A percentile compares a stretch with the other conserved stretches of the same genome.
Evolutionary conservation across 2,888 invertebrate species (phyloP).

Genomic region (Pyrocoelia pectoralis): DNA sequence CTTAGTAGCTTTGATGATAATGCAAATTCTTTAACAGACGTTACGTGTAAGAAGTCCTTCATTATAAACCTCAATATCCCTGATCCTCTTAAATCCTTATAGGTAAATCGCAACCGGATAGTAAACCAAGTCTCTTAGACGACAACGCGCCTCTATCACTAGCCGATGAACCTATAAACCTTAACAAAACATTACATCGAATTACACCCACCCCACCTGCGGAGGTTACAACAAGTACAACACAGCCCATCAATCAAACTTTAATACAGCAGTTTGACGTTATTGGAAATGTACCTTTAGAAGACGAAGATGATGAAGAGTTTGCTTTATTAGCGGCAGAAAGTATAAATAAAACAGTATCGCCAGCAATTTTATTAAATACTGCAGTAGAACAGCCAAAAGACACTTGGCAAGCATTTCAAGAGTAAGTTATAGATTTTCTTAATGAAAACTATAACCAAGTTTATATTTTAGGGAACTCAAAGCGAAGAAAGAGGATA

Average conservation of each 20-base stretch:
- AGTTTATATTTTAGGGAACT: no score
- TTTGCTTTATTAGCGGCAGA: slow-evolving; percentile 82
- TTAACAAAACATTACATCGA: slow-evolving; percentile 68
- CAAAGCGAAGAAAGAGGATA: not conserved
- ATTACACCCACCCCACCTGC: slow-evolving; percentile 30
- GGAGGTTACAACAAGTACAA: slow-evolving; percentile 3
- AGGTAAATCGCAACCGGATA: slow-evolving; percentile 44
- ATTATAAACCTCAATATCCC: slow-evolving; percentile 11
- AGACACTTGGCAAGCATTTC: slow-evolving; percentile 74
- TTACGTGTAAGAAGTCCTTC: slow-evolving; percentile 18
- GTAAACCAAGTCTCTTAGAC: slow-evolving; percentile 73
- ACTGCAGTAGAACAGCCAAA: slow-evolving; percentile 60
- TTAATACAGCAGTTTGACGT: slow-evolving; percentile 62
- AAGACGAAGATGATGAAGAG: slow-evolving; percentile 77
- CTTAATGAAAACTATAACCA: not conserved
- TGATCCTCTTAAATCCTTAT: slow-evolving; percentile 10
- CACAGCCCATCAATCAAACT: no score
- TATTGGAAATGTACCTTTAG: slow-evolving; percentile 48
- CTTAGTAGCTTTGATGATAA: slow-evolving; percentile 69
- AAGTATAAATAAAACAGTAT: slow-evolving; percentile 69
- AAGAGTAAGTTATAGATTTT: slow-evolving; percentile 58
- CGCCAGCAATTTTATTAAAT: slow-evolving; percentile 58
- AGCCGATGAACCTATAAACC: slow-evolving; percentile 74
- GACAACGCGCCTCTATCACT: slow-evolving; percentile 73
- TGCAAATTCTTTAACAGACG: slow-evolving; percentile 32